Conservation (phyloP, 2,888 invertebrate genomes). For the Epinotia nisella region DNA sequence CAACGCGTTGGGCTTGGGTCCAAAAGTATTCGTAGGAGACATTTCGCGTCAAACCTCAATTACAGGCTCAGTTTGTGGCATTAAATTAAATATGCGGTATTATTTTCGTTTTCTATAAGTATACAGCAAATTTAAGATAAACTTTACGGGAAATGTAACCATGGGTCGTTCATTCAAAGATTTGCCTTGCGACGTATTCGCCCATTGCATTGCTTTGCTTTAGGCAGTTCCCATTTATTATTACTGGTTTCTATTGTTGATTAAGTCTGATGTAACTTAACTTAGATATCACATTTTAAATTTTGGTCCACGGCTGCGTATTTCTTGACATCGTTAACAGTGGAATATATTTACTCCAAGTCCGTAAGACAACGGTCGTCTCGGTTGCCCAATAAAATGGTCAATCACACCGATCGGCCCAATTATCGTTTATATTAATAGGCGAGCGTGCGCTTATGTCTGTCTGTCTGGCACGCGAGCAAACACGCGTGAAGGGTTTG, state of each 20-base stretch:
- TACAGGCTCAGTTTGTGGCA: background rate
- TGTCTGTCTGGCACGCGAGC: slow-evolving; percentile 68
- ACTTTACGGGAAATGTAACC: too few relatives aligned
- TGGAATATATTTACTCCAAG: slow-evolving; percentile 1
- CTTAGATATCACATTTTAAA: background rate
- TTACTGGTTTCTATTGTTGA: background rate
- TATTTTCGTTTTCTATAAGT: background rate
- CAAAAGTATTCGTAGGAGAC: background rate
- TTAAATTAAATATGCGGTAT: background rate
- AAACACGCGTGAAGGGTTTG: slow-evolving; percentile 36
- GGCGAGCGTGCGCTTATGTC: slow-evolving; percentile 37
- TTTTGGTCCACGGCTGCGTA: too few relatives aligned
- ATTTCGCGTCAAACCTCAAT: background rate
- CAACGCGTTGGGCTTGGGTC: slow-evolving; percentile 20
- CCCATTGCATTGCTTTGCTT: background rate
- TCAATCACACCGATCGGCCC: slow-evolving; percentile 70
- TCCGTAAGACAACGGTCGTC: slow-evolving; percentile 26
- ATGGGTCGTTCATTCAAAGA: background rate
- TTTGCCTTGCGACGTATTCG: background rate
- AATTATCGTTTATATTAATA: slow-evolving; percentile 69
- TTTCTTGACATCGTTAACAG: background rate
- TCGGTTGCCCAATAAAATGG: slow-evolving; percentile 55
- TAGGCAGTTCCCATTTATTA: background rate
- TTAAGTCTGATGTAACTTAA: background rate
- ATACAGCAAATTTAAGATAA: too few relatives aligned